Percentiles rank a stretch among this genome's conserved stretches.
Conservation (phyloP, 2,888 invertebrate genomes). For the Punctoribates punctum region DNA sequence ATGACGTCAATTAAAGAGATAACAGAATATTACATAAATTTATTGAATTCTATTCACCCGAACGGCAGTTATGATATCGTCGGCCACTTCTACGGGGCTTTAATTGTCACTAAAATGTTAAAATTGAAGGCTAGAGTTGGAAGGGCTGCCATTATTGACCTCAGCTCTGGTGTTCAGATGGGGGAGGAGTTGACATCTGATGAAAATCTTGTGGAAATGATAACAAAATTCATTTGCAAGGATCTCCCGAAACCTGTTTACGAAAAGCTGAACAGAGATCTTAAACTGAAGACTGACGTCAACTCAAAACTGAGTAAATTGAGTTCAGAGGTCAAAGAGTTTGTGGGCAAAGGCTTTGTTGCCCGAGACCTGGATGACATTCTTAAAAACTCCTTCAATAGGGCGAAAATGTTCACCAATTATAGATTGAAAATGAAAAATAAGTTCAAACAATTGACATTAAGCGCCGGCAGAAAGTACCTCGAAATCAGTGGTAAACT, state of each 20-base stretch:
- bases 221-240: not conserved
- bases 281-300: not conserved
- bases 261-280: not conserved
- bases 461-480: not conserved
- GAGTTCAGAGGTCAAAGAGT: not conserved
- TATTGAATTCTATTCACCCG: constrained; percentile 71
- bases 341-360: not conserved
- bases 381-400: not conserved
- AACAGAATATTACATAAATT: constrained; percentile 51
- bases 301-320: not conserved
- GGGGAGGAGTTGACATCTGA: not conserved
- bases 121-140: constrained; percentile 67
- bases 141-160: constrained; percentile 46
- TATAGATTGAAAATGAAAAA: not conserved
- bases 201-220: constrained; percentile 9
- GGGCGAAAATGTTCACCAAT: not conserved
- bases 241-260: not conserved
- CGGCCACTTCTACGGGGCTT: constrained; percentile 94
- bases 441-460: not conserved
- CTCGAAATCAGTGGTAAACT: not conserved
- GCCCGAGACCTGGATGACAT: not conserved
- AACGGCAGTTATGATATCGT: constrained; percentile 79
- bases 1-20: constrained; percentile 40
- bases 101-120: constrained; percentile 92
- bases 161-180: not conserved